Evolutionary conservation across 2,888 invertebrate species (phyloP).

Genomic region (Tipula lateralis): DNA sequence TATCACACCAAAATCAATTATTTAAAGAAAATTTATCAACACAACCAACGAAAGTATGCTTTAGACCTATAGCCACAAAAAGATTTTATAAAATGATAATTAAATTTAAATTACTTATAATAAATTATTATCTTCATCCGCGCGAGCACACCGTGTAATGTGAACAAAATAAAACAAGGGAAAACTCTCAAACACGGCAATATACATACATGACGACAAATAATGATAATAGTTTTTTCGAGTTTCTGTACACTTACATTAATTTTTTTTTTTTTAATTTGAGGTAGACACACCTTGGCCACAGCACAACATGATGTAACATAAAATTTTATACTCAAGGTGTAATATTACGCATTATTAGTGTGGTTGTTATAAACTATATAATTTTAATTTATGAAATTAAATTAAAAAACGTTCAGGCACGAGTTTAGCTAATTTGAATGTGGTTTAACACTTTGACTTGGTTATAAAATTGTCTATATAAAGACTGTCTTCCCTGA

Average conservation of each 20-base stretch:
- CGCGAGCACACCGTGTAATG: neutral
- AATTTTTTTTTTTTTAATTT: neutral
- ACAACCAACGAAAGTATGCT: neutral
- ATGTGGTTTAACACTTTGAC: no score
- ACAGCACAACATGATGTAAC: constrained; percentile 3
- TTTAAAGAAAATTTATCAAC: neutral
- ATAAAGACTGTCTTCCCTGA: no score
- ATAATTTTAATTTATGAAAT: neutral
- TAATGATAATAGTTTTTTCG: neutral
- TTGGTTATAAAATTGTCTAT: no score
- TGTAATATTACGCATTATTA: neutral
- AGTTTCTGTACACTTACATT: neutral
- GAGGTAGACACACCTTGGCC: neutral
- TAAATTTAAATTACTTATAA: neutral
- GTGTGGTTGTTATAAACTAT: neutral
- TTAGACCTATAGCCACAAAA: neutral
- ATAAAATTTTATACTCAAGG: constrained; percentile 24
- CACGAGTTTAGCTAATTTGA: neutral
- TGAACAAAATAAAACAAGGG: neutral
- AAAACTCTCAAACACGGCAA: neutral
- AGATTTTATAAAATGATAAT: constrained; percentile 13
- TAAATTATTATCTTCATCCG: neutral
- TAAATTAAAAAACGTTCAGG: neutral
- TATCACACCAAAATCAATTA: neutral
- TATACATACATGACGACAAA: neutral